Percentiles rank a stretch among this genome's conserved stretches.
Conservation (phyloP, 2,888 invertebrate genomes). For the Xestia c-nigrum region DNA sequence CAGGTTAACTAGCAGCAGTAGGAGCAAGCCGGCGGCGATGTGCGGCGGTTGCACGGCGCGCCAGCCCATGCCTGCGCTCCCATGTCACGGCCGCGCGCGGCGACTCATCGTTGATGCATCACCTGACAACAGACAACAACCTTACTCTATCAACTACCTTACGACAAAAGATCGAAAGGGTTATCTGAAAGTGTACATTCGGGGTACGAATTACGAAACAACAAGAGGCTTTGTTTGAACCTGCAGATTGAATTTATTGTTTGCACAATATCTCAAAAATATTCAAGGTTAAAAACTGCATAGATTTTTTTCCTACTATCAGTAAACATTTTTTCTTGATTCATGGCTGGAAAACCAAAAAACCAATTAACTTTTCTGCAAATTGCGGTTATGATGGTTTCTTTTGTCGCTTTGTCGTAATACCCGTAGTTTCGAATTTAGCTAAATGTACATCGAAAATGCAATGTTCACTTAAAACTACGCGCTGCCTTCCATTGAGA, state of each 20-base stretch:
- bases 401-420: neutral
- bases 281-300: neutral
- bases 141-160: neutral
- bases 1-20: constrained; percentile 89
- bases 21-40: constrained; percentile 91
- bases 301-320: neutral
- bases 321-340: neutral
- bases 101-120: constrained; percentile 94
- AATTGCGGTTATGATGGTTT: neutral
- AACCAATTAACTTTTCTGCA: neutral
- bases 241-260: neutral
- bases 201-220: neutral
- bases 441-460: too few relatives aligned
- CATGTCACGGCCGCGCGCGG: constrained; percentile 94
- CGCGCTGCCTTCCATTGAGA: neutral
- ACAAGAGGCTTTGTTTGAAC: neutral
- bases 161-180: neutral
- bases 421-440: neutral
- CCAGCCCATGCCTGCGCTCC: constrained; percentile 98
- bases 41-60: constrained; percentile 95
- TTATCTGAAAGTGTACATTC: neutral
- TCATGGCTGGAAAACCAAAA: too few relatives aligned
- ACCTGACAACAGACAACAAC: constrained; percentile 73
- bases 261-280: neutral
- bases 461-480: neutral